A percentile compares a stretch with the other conserved stretches of the same genome.
phyloP scores from a whole-genome alignment of 2,113 vertebrate genomes.

The Haplochromis vanheusdeni region DNA sequence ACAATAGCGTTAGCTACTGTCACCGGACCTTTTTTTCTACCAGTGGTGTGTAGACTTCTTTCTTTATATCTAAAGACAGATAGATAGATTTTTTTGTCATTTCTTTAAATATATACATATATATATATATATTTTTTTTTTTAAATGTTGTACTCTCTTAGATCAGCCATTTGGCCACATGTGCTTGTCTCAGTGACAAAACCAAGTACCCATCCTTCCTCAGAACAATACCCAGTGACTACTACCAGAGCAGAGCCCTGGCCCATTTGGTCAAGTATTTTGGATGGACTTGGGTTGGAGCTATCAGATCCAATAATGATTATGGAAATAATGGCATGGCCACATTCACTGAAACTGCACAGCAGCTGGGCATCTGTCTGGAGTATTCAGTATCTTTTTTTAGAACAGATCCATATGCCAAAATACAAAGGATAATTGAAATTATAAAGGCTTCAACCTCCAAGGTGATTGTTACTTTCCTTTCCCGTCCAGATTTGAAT shows the following conservation, averaged over 20 bases:
- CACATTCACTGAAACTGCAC: fast-evolving
- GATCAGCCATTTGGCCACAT: fast-evolving
- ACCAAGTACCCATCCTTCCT: neutral
- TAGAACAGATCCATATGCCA: neutral
- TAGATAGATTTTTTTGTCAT: no score
- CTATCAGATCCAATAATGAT: neutral
- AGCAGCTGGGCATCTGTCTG: neutral
- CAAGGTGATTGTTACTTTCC: slow-evolving; percentile 58
- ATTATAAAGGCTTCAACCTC: slow-evolving; percentile 56
- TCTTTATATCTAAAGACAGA: no score
- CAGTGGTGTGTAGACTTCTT: slow-evolving; percentile 49
- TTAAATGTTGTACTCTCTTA: no score
- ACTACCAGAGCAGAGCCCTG: slow-evolving; percentile 58
- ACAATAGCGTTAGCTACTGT: slow-evolving; percentile 59
- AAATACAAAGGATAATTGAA: slow-evolving; percentile 34
- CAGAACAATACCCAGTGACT: neutral
- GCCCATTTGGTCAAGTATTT: slow-evolving; percentile 59
- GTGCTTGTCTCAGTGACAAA: neutral
- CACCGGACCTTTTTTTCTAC: slow-evolving; percentile 61
- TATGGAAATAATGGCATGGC: slow-evolving; percentile 19
- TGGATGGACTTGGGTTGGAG: slow-evolving; percentile 65
- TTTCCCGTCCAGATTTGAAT: slow-evolving; percentile 49
- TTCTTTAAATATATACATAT: no score
- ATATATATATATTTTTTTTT: no score
- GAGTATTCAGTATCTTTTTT: neutral